phyloP scores from a whole-genome alignment of 2,113 vertebrate genomes.

The Hippocampus abdominalis region DNA sequence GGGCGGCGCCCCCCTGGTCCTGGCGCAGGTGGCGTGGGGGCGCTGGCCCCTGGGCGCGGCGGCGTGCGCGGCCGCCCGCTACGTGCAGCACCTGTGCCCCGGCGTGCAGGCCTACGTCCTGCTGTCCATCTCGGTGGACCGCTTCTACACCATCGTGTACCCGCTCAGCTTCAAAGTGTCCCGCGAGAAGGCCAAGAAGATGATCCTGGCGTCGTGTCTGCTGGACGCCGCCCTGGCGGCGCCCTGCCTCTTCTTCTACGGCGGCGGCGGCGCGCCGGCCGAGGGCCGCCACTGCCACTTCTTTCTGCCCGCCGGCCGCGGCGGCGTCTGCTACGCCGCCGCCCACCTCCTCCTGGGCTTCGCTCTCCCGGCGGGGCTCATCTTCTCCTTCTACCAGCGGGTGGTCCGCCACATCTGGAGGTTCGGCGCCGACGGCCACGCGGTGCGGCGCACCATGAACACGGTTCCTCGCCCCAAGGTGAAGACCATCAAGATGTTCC shows the following conservation, averaged over 20 bases:
- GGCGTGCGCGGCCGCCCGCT: slow-evolving; percentile 79
- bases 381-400: slow-evolving; percentile 84
- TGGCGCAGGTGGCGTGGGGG: slow-evolving; percentile 80
- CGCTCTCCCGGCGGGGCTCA: slow-evolving; percentile 75
- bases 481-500: slow-evolving; percentile 95
- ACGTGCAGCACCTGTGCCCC: slow-evolving; percentile 83
- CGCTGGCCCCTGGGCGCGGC: slow-evolving; percentile 76
- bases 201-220: slow-evolving; percentile 87
- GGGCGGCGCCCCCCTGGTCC: slow-evolving; percentile 74
- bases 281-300: slow-evolving; percentile 76
- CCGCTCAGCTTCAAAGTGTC: slow-evolving; percentile 94
- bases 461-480: slow-evolving; percentile 93
- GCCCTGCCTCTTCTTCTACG: slow-evolving; percentile 81
- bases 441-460: slow-evolving; percentile 87
- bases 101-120: slow-evolving; percentile 86
- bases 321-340: slow-evolving; percentile 70
- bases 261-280: slow-evolving; percentile 44
- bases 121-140: slow-evolving; percentile 85
- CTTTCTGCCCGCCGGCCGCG: slow-evolving; percentile 81
- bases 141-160: slow-evolving; percentile 91
- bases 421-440: slow-evolving; percentile 79
- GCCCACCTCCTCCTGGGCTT: slow-evolving; percentile 79
- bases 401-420: slow-evolving; percentile 94
- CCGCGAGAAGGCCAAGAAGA: slow-evolving; percentile 88
- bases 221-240: slow-evolving; percentile 74